Evolutionary conservation across 2,113 vertebrate genomes (phyloP).

Genomic region (Passer domesticus): DNA sequence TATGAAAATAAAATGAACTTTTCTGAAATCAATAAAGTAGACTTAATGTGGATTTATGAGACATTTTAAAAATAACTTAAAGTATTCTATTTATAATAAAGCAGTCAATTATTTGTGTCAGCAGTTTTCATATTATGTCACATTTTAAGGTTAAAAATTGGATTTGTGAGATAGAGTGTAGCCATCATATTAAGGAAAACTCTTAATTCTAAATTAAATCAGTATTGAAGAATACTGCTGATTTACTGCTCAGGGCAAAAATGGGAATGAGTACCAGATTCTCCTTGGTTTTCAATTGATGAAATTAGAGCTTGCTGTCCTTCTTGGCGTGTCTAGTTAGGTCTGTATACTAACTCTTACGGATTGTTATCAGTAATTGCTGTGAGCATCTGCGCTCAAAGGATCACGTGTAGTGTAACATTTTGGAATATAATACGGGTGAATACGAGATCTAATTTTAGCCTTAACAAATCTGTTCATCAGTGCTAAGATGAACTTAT

Average conservation of each 20-base stretch:
- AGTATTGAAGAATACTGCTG: background rate
- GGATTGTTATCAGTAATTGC: background rate
- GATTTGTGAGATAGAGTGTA: background rate
- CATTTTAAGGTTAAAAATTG: background rate
- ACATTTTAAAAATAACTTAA: background rate
- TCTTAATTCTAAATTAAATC: conserved; percentile 4
- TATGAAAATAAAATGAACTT: conserved; percentile 40
- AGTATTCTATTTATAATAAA: conserved; percentile 29
- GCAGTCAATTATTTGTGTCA: conserved; percentile 34
- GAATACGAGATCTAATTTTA: background rate
- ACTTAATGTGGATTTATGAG: conserved; percentile 25
- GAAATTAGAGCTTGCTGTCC: background rate
- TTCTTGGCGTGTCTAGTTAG: background rate
- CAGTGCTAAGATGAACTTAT: background rate
- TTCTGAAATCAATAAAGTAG: conserved; percentile 23
- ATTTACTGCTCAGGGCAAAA: background rate
- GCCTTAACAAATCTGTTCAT: background rate
- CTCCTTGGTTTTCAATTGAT: background rate
- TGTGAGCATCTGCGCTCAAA: background rate
- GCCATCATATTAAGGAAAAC: background rate
- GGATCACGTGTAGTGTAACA: background rate
- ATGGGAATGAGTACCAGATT: background rate
- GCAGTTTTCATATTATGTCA: conserved; percentile 2
- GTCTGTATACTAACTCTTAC: background rate
- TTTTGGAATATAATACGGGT: background rate